Base-by-base conservation (phyloP, 2,797 vertebrate genomes). In the Vireo griseus region DNA sequence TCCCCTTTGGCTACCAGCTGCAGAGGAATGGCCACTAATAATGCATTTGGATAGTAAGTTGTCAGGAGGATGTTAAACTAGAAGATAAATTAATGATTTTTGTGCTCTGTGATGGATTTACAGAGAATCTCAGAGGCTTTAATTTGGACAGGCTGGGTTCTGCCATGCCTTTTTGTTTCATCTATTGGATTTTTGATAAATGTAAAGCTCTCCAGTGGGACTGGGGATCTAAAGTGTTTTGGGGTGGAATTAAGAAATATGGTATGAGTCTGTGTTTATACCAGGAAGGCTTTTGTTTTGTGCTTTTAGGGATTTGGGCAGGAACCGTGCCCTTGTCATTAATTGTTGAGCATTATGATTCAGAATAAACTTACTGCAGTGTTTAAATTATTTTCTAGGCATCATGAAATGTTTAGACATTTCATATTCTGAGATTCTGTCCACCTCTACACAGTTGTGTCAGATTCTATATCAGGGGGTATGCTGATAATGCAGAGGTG, bases 341-440 rank as follows among this genome's bases (percentile, higher is more conserved):
- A 92, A 91, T 79, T 69, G 50, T 81, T 90, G 81, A 73, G 59
- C 63, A 59, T 94, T 85, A 86, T 90, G 79, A 96, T 44, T 93
- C 88, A 81, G 13, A 61, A 68, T 7, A 65, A 84, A 84, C 24
- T 90, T 61, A 54, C 42, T 92, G 71, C 52, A 44, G 77, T 67
- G 54, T 75, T 89, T 81, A 59, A 88, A 39, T 14, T 37, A 13
- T 72, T 95, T 88, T 77, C 54, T 71, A 76, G 29, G 47, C 50
- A 51, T 72, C 44, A 8, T 28, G 10, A 81, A 66, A 76, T 33
- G 26, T 74, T 95, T 55, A 47, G 52, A 66, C 24, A n/a, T 29
- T 74, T 83, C 47, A 26, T 71, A 13, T n/a, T 28, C 31, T 44
- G 65, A 86, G 66, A 28, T 68, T 62, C 75, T 50, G 21, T 29